These are phyloP conservation scores for Poecilia gillii DNA, from an alignment of 2,797 vertebrate genomes.

Conservation along the genomic window DNA sequence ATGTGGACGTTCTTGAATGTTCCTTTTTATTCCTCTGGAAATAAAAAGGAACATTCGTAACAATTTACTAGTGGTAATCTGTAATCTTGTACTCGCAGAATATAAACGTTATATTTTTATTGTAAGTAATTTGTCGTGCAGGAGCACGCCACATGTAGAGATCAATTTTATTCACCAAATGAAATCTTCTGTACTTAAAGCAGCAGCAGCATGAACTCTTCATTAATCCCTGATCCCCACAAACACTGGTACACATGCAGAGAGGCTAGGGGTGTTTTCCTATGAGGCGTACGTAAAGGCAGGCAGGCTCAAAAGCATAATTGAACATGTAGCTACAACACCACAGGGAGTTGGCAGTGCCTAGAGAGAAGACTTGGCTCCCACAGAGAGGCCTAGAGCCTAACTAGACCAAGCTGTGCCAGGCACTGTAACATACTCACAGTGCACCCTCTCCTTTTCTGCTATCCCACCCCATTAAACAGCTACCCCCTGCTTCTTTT, in stretches of 20 bases:
- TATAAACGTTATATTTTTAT: constrained; percentile 15
- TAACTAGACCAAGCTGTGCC: constrained; percentile 68
- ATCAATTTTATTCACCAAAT: constrained; percentile 35
- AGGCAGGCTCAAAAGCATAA: constrained; percentile 79
- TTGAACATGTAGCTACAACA: constrained; percentile 81
- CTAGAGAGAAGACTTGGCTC: constrained; percentile 75
- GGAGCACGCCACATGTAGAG: constrained; percentile 32
- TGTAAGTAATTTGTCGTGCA: constrained; percentile 21
- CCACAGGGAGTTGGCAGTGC: constrained; percentile 79
- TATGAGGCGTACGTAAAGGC: constrained; percentile 75
- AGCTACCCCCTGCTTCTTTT: constrained; percentile 27
- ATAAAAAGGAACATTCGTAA: constrained; percentile 16
- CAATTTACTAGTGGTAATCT: constrained; percentile 7
- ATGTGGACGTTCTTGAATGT: constrained; percentile 19
- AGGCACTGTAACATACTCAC: constrained; percentile 63
- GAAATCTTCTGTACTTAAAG: constrained; percentile 37
- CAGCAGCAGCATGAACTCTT: constrained; percentile 37
- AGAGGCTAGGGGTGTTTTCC: constrained; percentile 58
- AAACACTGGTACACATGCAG: constrained; percentile 46
- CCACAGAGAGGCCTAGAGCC: constrained; percentile 69
- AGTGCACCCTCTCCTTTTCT: constrained; percentile 38
- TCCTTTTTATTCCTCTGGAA: constrained; percentile 33
- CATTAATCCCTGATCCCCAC: constrained; percentile 35
- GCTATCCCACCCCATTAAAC: constrained; percentile 36
- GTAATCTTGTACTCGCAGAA: constrained; percentile 16